Conservation (phyloP, 1,140 invertebrate species). For the Danaus plexippus region DNA sequence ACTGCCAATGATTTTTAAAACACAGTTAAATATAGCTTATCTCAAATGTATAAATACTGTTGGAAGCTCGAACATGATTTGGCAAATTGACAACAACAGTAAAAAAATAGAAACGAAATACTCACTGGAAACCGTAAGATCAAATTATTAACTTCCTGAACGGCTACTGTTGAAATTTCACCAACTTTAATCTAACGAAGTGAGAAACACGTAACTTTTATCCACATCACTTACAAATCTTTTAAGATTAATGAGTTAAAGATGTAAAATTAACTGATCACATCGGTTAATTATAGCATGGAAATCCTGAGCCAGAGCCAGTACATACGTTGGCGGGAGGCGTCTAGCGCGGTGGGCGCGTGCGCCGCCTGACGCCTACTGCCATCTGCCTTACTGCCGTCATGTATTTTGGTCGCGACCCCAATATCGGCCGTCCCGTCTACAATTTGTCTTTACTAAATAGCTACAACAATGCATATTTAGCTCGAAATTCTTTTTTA, state of each 20-base stretch:
- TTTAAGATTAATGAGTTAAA: constrained; percentile 41
- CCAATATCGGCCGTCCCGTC: constrained; percentile 62
- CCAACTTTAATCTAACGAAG: constrained; percentile 18
- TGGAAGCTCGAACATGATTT: constrained; percentile 35
- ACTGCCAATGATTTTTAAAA: constrained; percentile 2
- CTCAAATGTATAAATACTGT: constrained; percentile 25
- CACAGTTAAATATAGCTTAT: constrained; percentile 5
- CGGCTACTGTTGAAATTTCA: constrained; percentile 16
- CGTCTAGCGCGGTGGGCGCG: constrained; percentile 60
- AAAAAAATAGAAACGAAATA: constrained; percentile 54
- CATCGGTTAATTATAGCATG: constrained; percentile 63
- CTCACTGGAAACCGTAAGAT: constrained; percentile 45
- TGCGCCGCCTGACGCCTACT: constrained; percentile 64
- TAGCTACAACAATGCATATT: constrained; percentile 54
- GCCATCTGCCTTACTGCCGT: constrained; percentile 43
- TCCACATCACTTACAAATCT: constrained; percentile 44
- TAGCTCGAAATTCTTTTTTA: background rate
- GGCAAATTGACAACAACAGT: constrained; percentile 55
- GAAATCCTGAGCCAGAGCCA: constrained; percentile 51
- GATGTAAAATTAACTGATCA: constrained; percentile 52
- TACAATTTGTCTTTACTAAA: constrained; percentile 65
- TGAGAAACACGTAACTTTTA: constrained; percentile 9
- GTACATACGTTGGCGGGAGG: constrained; percentile 43
- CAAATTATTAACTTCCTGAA: constrained; percentile 47
- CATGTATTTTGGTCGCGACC: constrained; percentile 68